phyloP scores from a whole-genome alignment of 2,113 vertebrate species.

The Anhinga anhinga region DNA sequence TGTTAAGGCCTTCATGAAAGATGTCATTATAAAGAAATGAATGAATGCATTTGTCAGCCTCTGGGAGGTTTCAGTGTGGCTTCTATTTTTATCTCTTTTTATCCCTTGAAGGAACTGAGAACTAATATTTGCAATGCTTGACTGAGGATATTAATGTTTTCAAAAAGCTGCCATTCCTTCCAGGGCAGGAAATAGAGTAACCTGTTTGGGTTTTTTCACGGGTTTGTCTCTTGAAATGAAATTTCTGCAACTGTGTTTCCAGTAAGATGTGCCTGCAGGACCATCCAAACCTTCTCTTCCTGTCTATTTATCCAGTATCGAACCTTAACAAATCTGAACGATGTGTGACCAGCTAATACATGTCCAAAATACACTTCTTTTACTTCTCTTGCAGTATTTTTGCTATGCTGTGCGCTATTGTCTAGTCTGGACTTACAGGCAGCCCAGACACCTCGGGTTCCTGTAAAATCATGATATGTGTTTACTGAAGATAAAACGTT shows the following conservation, averaged over 20 bases:
- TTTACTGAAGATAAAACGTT: background rate
- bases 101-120: slow-evolving; percentile 36
- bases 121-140: slow-evolving; percentile 17
- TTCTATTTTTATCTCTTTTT: slow-evolving; percentile 58
- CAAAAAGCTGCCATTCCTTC: slow-evolving; percentile 19
- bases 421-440: background rate
- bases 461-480: background rate
- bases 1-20: slow-evolving; percentile 45
- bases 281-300: background rate
- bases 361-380: background rate
- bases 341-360: background rate
- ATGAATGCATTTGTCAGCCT: slow-evolving; percentile 25
- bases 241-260: background rate
- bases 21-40: slow-evolving; percentile 56
- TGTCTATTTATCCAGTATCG: background rate
- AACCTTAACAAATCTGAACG: background rate
- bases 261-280: background rate
- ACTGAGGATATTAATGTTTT: slow-evolving; percentile 15
- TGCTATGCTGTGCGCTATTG: background rate
- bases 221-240: background rate
- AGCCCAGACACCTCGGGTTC: background rate
- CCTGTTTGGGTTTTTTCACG: background rate
- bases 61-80: slow-evolving; percentile 29
- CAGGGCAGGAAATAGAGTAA: background rate
- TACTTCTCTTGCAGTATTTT: background rate